Conservation (phyloP, 2,113 vertebrate genomes). For the Lepisosteus oculatus region DNA sequence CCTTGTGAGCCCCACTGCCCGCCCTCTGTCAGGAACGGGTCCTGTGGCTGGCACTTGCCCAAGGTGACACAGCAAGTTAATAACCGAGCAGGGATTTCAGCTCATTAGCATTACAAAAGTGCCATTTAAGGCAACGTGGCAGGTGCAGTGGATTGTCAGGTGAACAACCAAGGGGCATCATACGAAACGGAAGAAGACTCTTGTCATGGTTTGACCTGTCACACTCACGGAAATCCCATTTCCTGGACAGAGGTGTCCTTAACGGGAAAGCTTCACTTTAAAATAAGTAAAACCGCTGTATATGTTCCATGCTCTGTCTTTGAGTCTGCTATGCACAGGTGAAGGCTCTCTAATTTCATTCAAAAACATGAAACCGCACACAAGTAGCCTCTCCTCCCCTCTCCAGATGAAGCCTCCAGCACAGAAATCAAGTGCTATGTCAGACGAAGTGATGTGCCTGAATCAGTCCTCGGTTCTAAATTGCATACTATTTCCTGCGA, state of each 20-base stretch:
- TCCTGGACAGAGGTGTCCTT: too few relatives aligned
- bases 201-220: too few relatives aligned
- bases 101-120: conserved; percentile 63
- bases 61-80: conserved; percentile 44
- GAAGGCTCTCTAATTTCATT: not conserved
- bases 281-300: too few relatives aligned
- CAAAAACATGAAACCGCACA: not conserved
- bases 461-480: too few relatives aligned
- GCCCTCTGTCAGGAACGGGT: conserved; percentile 2
- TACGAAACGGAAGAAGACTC: too few relatives aligned
- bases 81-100: conserved; percentile 45
- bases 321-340: too few relatives aligned
- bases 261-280: too few relatives aligned
- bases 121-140: conserved; percentile 44
- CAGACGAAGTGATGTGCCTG: too few relatives aligned
- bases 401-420: not conserved
- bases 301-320: too few relatives aligned
- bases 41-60: conserved; percentile 39
- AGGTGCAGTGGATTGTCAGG: not conserved
- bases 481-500: too few relatives aligned
- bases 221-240: too few relatives aligned
- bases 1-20: conserved; percentile 23
- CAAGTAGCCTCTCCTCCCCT: not conserved
- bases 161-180: not conserved
- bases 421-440: too few relatives aligned